Conservation (phyloP, 1,140 invertebrate species). For the Varroa destructor region DNA sequence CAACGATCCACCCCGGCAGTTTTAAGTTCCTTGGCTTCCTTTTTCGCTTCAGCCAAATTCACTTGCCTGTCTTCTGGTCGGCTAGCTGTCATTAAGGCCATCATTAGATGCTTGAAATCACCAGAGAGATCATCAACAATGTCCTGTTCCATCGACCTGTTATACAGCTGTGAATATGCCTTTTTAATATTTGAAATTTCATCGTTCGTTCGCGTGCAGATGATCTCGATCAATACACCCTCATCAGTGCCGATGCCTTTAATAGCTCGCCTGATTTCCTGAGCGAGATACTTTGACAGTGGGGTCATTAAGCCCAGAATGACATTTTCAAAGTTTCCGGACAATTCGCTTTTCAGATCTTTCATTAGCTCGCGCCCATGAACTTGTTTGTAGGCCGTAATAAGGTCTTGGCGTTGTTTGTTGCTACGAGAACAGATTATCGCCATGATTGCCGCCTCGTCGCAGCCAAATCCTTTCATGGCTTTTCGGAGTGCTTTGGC, state of each 20-base stretch:
- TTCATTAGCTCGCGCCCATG: constrained; percentile 62
- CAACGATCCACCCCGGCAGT: constrained; percentile 36
- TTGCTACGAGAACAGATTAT: constrained; percentile 44
- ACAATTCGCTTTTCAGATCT: constrained; percentile 75
- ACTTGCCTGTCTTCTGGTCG: neutral
- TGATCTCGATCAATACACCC: constrained; percentile 38
- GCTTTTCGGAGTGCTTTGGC: constrained; percentile 73
- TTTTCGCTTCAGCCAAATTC: constrained; percentile 38
- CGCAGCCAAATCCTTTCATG: constrained; percentile 48
- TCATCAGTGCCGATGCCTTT: constrained; percentile 45
- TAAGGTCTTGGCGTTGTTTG: constrained; percentile 75
- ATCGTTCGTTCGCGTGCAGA: constrained; percentile 38
- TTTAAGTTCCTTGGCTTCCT: constrained; percentile 41
- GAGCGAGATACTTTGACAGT: constrained; percentile 69
- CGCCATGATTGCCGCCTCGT: constrained; percentile 39
- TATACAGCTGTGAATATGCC: constrained; percentile 55
- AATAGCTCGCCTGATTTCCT: constrained; percentile 70
- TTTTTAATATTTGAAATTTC: constrained; percentile 39
- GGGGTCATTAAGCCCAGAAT: constrained; percentile 74
- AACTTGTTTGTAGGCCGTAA: constrained; percentile 74
- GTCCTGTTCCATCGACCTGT: constrained; percentile 67
- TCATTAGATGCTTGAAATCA: constrained; percentile 73
- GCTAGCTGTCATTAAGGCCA: constrained; percentile 43
- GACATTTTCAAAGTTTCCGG: constrained; percentile 76
- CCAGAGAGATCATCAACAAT: constrained; percentile 83